These are phyloP conservation scores for Tetramorium alpestre DNA, from an alignment of 1,140 invertebrate genomes.

Conservation along the genomic window DNA sequence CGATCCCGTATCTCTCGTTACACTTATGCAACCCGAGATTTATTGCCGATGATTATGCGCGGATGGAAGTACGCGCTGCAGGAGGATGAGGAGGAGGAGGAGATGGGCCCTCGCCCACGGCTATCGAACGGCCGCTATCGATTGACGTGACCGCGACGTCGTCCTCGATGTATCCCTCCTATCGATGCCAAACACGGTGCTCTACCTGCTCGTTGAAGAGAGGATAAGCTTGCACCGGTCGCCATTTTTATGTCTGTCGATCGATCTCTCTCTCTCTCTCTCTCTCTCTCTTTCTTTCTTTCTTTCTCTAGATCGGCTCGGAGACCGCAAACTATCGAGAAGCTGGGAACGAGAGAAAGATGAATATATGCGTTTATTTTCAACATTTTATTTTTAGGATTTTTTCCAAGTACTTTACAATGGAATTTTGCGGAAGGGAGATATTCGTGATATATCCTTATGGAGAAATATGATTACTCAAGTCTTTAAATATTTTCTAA, in stretches of 20 bases:
- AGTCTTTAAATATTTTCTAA: background rate
- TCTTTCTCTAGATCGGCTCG: background rate
- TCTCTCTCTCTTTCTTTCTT: conserved; percentile 15
- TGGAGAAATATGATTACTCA: background rate
- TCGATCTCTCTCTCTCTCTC: conserved; percentile 16
- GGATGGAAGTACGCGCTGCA: conserved; percentile 80
- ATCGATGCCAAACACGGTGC: conserved; percentile 69
- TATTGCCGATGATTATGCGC: conserved; percentile 82
- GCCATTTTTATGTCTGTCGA: conserved; percentile 35
- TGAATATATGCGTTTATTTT: background rate
- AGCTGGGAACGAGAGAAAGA: background rate
- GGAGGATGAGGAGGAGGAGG: conserved; percentile 60
- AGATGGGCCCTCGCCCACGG: conserved; percentile 62
- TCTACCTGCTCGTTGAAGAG: conserved; percentile 56
- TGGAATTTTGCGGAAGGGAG: background rate
- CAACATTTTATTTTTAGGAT: background rate
- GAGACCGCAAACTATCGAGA: background rate
- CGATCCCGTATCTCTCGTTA: conserved; percentile 86
- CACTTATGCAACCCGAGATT: conserved; percentile 86
- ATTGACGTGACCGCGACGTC: conserved; percentile 78
- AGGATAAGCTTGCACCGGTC: conserved; percentile 31
- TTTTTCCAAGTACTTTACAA: background rate
- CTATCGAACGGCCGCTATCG: conserved; percentile 79
- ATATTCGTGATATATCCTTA: background rate
- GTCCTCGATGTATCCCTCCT: conserved; percentile 72